Base-by-base conservation (phyloP, 2,113 vertebrate genomes). In the Amphilophus citrinellus region DNA sequence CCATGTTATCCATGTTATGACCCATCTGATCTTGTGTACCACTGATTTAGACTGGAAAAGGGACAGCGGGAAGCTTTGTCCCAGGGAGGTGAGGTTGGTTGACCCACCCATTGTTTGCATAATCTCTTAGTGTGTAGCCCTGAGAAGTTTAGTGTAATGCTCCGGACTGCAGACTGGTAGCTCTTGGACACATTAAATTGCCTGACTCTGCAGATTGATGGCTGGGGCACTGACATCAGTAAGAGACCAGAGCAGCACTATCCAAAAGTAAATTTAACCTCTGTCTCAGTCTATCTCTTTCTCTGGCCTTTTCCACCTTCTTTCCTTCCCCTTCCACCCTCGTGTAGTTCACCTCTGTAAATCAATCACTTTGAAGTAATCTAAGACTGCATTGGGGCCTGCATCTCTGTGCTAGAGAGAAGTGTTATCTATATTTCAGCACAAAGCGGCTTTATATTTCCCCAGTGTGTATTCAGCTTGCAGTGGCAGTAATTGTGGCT, bases 401-500 rank as follows among this genome's bases (percentile, higher is more conserved):
- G 65, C 44, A 77, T 71, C 79, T 71, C 56, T 65, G 44, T 84
- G 60, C 58, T 17, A 30, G 62, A 82, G 84, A 83, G 50, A 61
- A 42, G 35, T 68, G 79, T 76, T 80, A 84, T 94, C 88, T 92
- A 68, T 92, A 76, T 88, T 91, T 76, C 63, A 84, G 82, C 76
- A 86, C 77, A 87, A 92, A 90, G 59, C 18, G 81, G 82, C 84
- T 80, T 93, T 44, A 35, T 83, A 47, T 92, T 82, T 93, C 80
- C 85, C 71, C 3, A 53, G 73, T 80, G 71, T 76, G 73, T 82
- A 63, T 91, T 92, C 77, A 85, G 76, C 56, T 85, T 76, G 84
- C 60, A 65, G 4, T 63, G 76, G 80, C 84, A 88, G 91, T 88
- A 91, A 91, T 86, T 90, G 88, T 82, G 84, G 89, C 89, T 92